Evolutionary conservation across 2,797 vertebrate genomes (phyloP).

Genomic region (Acanthurus tractus): DNA sequence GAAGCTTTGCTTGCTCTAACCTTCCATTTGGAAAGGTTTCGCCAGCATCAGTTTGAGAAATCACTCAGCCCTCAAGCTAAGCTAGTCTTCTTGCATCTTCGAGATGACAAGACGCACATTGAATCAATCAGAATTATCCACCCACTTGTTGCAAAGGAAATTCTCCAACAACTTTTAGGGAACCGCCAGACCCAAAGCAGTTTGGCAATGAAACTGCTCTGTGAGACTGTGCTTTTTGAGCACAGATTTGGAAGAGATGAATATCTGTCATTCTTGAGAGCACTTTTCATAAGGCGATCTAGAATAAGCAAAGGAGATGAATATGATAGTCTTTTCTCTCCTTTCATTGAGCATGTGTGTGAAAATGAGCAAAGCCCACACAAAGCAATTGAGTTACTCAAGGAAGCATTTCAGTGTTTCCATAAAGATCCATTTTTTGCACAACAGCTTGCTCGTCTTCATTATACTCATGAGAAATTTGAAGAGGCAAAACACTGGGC

Average conservation of each 20-base stretch:
- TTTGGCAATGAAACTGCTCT: slow-evolving; percentile 84
- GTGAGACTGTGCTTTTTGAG: slow-evolving; percentile 82
- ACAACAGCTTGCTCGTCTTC: slow-evolving; percentile 89
- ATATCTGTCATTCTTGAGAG: slow-evolving; percentile 84
- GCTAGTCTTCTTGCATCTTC: slow-evolving; percentile 88
- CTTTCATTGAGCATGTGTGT: slow-evolving; percentile 87
- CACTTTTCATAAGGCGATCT: slow-evolving; percentile 85
- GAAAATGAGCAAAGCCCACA: slow-evolving; percentile 67
- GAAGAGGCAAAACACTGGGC: slow-evolving; percentile 87
- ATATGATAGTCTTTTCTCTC: slow-evolving; percentile 86
- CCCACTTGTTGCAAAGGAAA: slow-evolving; percentile 88
- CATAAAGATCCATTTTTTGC: slow-evolving; percentile 86
- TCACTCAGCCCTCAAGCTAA: slow-evolving; percentile 84
- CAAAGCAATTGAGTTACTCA: slow-evolving; percentile 85
- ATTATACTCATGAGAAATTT: slow-evolving; percentile 81
- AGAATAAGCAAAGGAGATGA: slow-evolving; percentile 87
- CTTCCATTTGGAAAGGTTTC: slow-evolving; percentile 64
- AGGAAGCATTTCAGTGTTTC: slow-evolving; percentile 82
- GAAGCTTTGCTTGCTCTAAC: slow-evolving; percentile 85
- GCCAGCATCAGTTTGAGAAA: slow-evolving; percentile 78
- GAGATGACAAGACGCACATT: slow-evolving; percentile 85
- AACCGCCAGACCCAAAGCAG: slow-evolving; percentile 79
- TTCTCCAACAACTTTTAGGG: slow-evolving; percentile 85
- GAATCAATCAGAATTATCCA: slow-evolving; percentile 88
- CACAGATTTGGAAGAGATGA: slow-evolving; percentile 87